phyloP scores from a whole-genome alignment of 2,888 invertebrate genomes.

The Buathra laborator region DNA sequence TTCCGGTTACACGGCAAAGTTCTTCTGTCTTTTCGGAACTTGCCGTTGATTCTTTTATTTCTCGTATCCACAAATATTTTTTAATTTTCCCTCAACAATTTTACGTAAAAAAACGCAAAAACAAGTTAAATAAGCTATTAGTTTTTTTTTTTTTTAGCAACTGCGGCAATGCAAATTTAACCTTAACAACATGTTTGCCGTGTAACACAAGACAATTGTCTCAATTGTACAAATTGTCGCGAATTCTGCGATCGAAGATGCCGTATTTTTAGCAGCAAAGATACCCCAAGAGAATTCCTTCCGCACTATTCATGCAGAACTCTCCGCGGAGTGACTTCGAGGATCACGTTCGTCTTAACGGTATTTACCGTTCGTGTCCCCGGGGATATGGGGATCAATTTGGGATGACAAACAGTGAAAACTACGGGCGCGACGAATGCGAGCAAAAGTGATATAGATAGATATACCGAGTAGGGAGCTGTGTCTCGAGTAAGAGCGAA shows the following conservation, averaged over 20 bases:
- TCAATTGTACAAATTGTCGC: not conserved
- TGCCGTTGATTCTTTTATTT: conserved; percentile 9
- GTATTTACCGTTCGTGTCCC: conserved; percentile 69
- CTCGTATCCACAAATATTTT: not conserved
- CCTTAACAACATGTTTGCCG: too few species aligned
- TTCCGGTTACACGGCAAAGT: conserved; percentile 60
- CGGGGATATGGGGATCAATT: conserved; percentile 65
- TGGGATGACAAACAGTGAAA: conserved; percentile 66
- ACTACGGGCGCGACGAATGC: conserved; percentile 56
- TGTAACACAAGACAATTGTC: not conserved
- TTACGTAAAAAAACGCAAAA: not conserved
- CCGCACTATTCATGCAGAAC: conserved; percentile 20
- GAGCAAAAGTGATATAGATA: conserved; percentile 65
- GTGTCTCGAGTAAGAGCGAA: not conserved
- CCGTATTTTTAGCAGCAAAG: not conserved
- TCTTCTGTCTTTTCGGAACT: conserved; percentile 26
- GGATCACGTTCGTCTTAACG: conserved; percentile 58
- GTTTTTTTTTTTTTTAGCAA: too few species aligned
- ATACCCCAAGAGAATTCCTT: not conserved
- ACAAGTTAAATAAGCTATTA: too few species aligned
- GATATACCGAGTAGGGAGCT: conserved; percentile 47
- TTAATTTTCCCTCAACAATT: not conserved
- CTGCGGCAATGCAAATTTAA: too few species aligned
- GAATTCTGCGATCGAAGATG: not conserved
- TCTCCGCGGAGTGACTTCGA: conserved; percentile 31